Evolutionary conservation across 2,888 invertebrate genomes (phyloP).

Genomic region (Tricholauxania praeusta): DNA sequence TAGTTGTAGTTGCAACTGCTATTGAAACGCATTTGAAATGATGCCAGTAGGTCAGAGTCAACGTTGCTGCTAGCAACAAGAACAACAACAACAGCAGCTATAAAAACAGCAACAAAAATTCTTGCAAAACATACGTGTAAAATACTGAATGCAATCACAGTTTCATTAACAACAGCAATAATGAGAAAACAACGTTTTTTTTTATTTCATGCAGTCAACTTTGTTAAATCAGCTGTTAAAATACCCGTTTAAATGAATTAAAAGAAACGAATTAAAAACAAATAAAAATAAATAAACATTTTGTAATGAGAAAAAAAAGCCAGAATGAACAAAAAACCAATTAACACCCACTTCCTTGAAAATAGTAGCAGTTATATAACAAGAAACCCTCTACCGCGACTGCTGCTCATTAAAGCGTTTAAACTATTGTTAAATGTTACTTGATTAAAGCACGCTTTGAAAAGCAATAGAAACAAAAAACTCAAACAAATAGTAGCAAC

Average conservation of each 20-base stretch:
- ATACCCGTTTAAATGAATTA: not conserved
- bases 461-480: not conserved
- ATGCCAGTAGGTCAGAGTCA: constrained; percentile 28
- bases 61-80: constrained; percentile 9
- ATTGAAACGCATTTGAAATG: constrained; percentile 17
- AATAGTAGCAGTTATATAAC: no score
- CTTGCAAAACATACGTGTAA: not conserved
- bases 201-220: not conserved
- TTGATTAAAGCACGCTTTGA: not conserved
- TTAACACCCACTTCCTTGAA: no score
- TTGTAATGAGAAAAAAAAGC: not conserved
- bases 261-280: not conserved
- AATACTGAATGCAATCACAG: not conserved
- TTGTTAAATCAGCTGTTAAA: constrained; percentile 21
- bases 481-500: not conserved
- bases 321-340: no score
- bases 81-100: constrained; percentile 40
- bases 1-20: constrained; percentile 12
- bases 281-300: not conserved
- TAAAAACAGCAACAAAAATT: constrained; percentile 33
- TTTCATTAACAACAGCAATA: not conserved
- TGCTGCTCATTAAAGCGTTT: no score
- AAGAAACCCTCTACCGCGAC: no score
- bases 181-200: not conserved
- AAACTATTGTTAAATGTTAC: no score